Percentiles rank a stretch among this genome's conserved stretches.
Evolutionary conservation across 2,888 invertebrate genomes (phyloP).

Genomic region (Rhingia rostrata): DNA sequence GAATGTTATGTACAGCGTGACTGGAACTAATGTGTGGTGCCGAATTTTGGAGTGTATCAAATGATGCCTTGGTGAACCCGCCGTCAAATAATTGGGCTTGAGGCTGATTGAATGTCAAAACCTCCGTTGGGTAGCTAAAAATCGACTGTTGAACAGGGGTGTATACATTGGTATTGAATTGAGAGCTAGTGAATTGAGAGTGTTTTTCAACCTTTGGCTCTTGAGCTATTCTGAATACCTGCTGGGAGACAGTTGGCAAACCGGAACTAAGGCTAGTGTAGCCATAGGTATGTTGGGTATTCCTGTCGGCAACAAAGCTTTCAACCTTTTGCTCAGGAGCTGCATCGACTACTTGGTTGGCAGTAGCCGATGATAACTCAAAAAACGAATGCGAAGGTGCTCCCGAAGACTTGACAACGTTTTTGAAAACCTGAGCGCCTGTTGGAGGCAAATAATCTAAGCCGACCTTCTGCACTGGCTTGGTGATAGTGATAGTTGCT

Average conservation of each 20-base stretch:
- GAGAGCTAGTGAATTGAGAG: not conserved
- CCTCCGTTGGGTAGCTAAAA: not conserved
- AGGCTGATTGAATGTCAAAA: not conserved
- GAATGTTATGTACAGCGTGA: not conserved
- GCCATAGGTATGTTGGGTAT: not conserved
- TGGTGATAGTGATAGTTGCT: not conserved
- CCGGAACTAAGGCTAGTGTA: not conserved
- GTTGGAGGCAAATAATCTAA: slow-evolving; percentile 55
- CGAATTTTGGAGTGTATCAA: not conserved
- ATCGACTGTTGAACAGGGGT: slow-evolving; percentile 1
- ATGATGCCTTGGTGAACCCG: not conserved
- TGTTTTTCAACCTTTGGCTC: slow-evolving; percentile 26
- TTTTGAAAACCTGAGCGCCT: slow-evolving; percentile 24
- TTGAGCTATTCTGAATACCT: not conserved
- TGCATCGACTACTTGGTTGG: slow-evolving; percentile 73
- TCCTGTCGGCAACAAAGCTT: slow-evolving; percentile 8
- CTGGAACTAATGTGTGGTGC: not conserved
- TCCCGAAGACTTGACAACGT: slow-evolving; percentile 26
- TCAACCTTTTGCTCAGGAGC: slow-evolving; percentile 47
- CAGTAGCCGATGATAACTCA: slow-evolving; percentile 68
- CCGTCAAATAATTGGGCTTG: not conserved
- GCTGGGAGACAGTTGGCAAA: not conserved
- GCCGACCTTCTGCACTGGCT: not conserved
- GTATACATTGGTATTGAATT: not conserved
- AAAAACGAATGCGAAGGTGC: slow-evolving; percentile 52